Conservation (phyloP, 2,888 invertebrate genomes). For the Theretra japonica region DNA sequence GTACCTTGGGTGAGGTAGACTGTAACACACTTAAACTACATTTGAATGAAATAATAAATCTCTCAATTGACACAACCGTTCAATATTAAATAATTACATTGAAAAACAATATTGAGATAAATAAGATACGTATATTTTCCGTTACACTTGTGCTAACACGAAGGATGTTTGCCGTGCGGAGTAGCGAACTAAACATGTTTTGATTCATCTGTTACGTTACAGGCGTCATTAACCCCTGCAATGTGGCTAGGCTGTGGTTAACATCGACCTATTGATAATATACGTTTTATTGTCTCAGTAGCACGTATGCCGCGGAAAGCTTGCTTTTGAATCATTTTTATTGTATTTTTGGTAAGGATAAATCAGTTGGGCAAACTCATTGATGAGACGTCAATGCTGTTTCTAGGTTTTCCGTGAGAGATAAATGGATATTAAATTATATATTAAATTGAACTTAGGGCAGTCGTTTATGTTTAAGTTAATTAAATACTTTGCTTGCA, state of each 20-base stretch:
- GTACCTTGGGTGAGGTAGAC: too few species aligned
- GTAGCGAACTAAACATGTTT: slow-evolving; percentile 47
- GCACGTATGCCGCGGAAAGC: background rate
- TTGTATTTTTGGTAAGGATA: too few species aligned
- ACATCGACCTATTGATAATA: background rate
- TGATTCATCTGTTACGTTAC: slow-evolving; percentile 46
- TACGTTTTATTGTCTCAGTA: background rate
- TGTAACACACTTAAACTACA: background rate
- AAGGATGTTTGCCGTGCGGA: slow-evolving; percentile 37
- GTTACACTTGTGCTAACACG: slow-evolving; percentile 52
- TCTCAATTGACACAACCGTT: background rate
- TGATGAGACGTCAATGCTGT: too few species aligned
- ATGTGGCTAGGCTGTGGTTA: background rate
- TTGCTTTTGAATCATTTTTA: too few species aligned
- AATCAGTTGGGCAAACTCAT: too few species aligned
- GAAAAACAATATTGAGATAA: slow-evolving; percentile 41
- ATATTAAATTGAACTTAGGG: too few species aligned
- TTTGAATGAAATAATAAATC: background rate
- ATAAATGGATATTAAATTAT: too few species aligned
- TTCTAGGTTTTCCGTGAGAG: too few species aligned
- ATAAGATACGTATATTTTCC: slow-evolving; percentile 41
- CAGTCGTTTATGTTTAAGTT: too few species aligned
- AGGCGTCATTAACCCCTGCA: slow-evolving; percentile 45
- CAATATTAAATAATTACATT: slow-evolving; percentile 2
- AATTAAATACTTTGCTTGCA: too few species aligned